Evolutionary conservation across 2,797 vertebrate genomes (phyloP), one percentile per base, ranked within the genome.

Genomic region (Semotilus atromaculatus): DNA sequence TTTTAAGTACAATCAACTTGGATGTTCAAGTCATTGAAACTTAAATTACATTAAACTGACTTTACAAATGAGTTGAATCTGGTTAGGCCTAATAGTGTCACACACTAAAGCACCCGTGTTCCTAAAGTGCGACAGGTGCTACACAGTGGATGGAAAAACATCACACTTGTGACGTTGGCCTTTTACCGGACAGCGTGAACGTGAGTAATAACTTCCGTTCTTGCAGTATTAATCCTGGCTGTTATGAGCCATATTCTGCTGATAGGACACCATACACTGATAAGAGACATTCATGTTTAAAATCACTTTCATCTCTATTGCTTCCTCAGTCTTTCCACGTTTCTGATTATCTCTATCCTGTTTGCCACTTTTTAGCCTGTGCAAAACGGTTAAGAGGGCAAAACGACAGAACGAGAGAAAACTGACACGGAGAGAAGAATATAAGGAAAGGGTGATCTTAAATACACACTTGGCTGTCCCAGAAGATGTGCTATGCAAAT

Each of bases 401-500:
- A 73, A 74, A 5, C 38, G 45, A 34, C 9, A 11, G 29, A 73
- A n/a, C n/a, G 16, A 7, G 9, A 43, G 26, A 62, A 64, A 68
- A 62, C 23, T 5, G 7, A 43, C 43, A 40, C 8, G 23, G 7
- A 29, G 67, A 23, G 34, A 76, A 21, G 34, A n/a, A 26, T 29
- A 62, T 53, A 40, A 34, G 38, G 45, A 64, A 66, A 82, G 31
- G 43, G 80, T 85, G 66, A 80, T 16, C 60, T 62, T 14, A 74
- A 70, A 45, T 4, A 38, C 5, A 2, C 34, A 9, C 70, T 73
- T 9, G 64, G 8, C 26, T 45, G 4, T 80, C 67, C 62, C 53
- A 51, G 55, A 93, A 94, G 93, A 93, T 91, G 92, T 92, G 51
- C 58, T 85, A 95, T 95, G 93, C 93, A 94, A 95, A 95, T 93